Base-by-base conservation (phyloP, 2,888 invertebrate species). In the Pollenia angustigena region DNA sequence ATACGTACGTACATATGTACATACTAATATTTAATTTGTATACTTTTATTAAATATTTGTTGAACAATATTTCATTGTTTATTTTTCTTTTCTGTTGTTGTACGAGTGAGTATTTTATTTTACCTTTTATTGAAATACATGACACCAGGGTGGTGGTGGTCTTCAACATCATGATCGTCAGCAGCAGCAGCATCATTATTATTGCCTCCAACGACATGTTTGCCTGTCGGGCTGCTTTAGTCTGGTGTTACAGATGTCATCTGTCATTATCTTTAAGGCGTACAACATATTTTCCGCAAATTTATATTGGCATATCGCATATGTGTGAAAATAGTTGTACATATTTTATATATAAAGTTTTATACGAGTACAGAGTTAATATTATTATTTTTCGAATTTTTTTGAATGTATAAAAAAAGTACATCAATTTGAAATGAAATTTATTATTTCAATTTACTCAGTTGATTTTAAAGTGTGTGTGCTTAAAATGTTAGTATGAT, bases 231-330 rank as follows among this genome's bases (percentile, higher is more conserved):
- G 32, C 50, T 64, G 64, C 78, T 64, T 72, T 66, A 66, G 71
- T 78, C 66, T 79, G 83, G 71, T 78, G 56, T 72, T 72, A 79
- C 78, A 84, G 50, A 66, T 84, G 83, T 84, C 83, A 84, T 78
- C 32, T 78, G 83, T 72, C 78, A 84, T 84, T 78, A 84, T 79
- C 42, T 72, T 18, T 58, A 66, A 78, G 62, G 2, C 64, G 50
- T 48, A 54, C 10, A 69, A 69, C 72, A 66, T 58, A 72, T 72
- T 78, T 78, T 71, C 23, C 32, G 50, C 64, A 78, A 84, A 72
- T 72, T 78, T 58, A 72, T 46, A 71, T 71, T 83, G 83, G 18
- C 83, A 72, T 62, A 23, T 72, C 6, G 32, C 32, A 32, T 32
- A 32, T 74, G 32, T 48, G 60, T 74, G 74, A 60, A 74, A 58